These are phyloP conservation scores for Ichneumoninae sp. DNA, from an alignment of 2,888 invertebrate genomes.

Conservation along the genomic window DNA sequence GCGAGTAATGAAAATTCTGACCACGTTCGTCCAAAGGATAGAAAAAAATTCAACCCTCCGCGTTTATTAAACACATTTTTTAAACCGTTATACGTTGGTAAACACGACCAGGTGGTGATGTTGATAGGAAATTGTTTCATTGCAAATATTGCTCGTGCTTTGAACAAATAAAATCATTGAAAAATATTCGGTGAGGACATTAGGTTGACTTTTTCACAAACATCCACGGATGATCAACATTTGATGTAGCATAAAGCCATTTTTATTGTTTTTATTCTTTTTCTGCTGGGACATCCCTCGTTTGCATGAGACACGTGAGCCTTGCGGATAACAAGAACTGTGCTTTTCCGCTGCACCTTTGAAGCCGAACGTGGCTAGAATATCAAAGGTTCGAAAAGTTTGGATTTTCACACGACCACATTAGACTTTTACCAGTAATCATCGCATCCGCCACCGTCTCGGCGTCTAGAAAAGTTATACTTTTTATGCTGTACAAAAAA, in stretches of 20 bases:
- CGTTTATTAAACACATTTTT: neutral
- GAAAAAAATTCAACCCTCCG: neutral
- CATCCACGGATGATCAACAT: neutral
- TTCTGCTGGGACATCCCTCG: neutral
- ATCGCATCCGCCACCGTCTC: neutral
- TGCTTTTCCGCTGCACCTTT: slow-evolving; percentile 10
- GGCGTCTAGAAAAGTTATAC: neutral
- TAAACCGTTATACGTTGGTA: neutral
- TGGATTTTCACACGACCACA: slow-evolving; percentile 10
- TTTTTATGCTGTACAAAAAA: slow-evolving; percentile 8
- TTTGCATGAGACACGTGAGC: neutral
- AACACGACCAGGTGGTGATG: neutral
- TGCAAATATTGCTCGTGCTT: neutral
- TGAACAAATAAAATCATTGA: neutral
- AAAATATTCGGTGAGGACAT: neutral
- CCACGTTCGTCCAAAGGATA: neutral
- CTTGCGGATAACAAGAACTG: slow-evolving; percentile 14
- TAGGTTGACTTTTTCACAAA: neutral
- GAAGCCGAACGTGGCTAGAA: neutral
- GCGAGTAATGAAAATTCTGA: neutral
- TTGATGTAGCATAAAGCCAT: neutral
- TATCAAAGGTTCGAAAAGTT: slow-evolving; percentile 25
- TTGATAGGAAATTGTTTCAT: neutral
- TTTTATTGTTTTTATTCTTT: neutral
- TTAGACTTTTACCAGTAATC: slow-evolving; percentile 31